phyloP scores from a whole-genome alignment of 2,113 vertebrate genomes.

The Embiotoca jacksoni region DNA sequence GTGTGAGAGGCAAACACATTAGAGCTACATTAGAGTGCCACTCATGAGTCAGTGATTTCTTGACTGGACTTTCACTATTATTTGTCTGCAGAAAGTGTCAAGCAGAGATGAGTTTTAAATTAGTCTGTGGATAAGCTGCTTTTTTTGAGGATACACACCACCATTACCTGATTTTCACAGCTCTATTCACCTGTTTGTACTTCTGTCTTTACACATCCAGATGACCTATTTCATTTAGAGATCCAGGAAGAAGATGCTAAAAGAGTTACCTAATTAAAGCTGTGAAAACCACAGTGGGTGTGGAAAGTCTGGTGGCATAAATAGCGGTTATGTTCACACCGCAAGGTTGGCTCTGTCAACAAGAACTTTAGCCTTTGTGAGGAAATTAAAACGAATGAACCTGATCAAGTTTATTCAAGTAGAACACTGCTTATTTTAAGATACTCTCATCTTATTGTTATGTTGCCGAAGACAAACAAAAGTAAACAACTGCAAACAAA shows the following conservation, averaged over 20 bases:
- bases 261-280: not conserved
- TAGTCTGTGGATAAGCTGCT: not conserved
- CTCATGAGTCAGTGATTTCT: not conserved
- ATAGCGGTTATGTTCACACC: not conserved
- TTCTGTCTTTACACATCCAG: slow-evolving; percentile 1
- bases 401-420: not conserved
- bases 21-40: not conserved
- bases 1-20: not conserved
- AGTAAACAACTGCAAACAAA: too few species aligned
- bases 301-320: not conserved
- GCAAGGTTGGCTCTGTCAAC: not conserved
- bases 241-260: not conserved
- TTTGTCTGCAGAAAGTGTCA: slow-evolving; percentile 15
- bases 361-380: not conserved
- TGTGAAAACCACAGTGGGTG: not conserved
- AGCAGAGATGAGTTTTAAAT: slow-evolving; percentile 12
- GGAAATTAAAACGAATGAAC: not conserved
- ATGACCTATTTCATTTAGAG: not conserved
- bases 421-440: not conserved
- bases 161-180: not conserved
- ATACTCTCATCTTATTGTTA: not conserved
- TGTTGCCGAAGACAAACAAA: not conserved
- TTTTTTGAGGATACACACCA: not conserved
- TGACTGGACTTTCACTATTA: not conserved
- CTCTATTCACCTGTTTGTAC: slow-evolving; percentile 9